These are phyloP conservation scores for Dendroctonus ponderosae DNA, from an alignment of 1,140 invertebrate species.

Conservation along the genomic window DNA sequence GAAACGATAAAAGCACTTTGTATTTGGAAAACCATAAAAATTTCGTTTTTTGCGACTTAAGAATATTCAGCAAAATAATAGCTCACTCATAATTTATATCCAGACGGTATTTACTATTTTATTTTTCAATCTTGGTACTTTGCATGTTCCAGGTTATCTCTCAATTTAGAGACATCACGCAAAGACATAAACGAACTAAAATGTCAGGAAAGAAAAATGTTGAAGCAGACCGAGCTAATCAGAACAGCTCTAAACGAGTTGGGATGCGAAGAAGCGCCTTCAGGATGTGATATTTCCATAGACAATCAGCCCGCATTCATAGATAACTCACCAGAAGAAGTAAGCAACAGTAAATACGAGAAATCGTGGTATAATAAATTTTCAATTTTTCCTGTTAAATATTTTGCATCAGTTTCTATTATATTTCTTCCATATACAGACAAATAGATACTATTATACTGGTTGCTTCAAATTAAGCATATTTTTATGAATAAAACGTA, in stretches of 20 bases:
- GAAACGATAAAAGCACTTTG: too few species aligned
- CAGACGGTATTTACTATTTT: not conserved
- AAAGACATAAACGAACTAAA: slow-evolving; percentile 61
- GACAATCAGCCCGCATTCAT: slow-evolving; percentile 53
- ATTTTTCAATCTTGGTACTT: not conserved
- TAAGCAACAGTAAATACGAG: slow-evolving; percentile 25
- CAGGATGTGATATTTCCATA: slow-evolving; percentile 73
- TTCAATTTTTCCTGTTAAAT: too few species aligned
- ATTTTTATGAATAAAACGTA: too few species aligned
- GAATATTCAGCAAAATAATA: too few species aligned
- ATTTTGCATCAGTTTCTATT: too few species aligned
- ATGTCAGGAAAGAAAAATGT: slow-evolving; percentile 77
- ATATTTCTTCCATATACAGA: too few species aligned
- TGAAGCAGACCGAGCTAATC: slow-evolving; percentile 77
- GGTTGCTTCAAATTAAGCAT: too few species aligned
- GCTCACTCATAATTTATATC: not conserved
- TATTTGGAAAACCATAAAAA: too few species aligned
- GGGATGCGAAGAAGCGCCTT: slow-evolving; percentile 81
- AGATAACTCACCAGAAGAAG: slow-evolving; percentile 45
- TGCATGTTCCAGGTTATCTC: slow-evolving; percentile 34
- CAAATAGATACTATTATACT: too few species aligned
- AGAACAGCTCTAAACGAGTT: slow-evolving; percentile 77
- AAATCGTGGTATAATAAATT: too few species aligned
- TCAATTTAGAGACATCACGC: slow-evolving; percentile 40
- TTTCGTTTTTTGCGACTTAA: too few species aligned